A percentile compares a stretch with the other conserved stretches of the same genome.
Evolutionary conservation across 2,113 vertebrate genomes (phyloP).

Genomic region (Lanius ludovicianus): DNA sequence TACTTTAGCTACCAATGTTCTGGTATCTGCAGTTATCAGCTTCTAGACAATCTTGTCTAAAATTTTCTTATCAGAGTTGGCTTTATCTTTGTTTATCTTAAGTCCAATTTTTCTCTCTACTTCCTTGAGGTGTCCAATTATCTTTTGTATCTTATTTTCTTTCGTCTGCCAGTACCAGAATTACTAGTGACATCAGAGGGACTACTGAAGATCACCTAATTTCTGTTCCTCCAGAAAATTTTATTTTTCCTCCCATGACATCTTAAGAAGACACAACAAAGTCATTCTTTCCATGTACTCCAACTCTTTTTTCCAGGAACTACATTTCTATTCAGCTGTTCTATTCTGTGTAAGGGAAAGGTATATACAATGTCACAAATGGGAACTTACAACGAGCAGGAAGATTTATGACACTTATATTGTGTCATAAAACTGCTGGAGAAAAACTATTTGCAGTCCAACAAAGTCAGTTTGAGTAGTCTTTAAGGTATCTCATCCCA

Average conservation of each 20-base stretch:
- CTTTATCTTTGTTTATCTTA: not conserved
- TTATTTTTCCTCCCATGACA: not conserved
- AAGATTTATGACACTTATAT: not conserved
- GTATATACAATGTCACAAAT: not conserved
- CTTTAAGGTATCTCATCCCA: not conserved
- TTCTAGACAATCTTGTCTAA: not conserved
- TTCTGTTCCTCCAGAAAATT: not conserved
- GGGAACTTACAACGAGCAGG: not conserved
- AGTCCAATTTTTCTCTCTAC: not conserved
- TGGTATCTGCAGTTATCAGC: not conserved
- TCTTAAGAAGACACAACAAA: not conserved
- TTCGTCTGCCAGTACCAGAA: not conserved
- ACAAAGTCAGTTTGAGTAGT: not conserved
- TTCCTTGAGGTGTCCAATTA: not conserved
- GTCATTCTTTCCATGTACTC: not conserved
- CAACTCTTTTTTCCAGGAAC: not conserved
- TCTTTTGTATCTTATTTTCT: not conserved
- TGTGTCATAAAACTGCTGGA: not conserved
- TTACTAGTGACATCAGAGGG: not conserved
- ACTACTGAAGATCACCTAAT: not conserved
- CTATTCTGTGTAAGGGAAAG: not conserved
- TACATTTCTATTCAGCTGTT: not conserved
- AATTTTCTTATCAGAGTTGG: not conserved
- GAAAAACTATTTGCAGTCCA: not conserved
- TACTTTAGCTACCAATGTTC: not conserved